Percentiles rank a stretch among this genome's conserved stretches.
These are phyloP conservation scores for Drosophila biarmipes DNA, from an alignment of 1,140 invertebrate species.

Conservation along the genomic window DNA sequence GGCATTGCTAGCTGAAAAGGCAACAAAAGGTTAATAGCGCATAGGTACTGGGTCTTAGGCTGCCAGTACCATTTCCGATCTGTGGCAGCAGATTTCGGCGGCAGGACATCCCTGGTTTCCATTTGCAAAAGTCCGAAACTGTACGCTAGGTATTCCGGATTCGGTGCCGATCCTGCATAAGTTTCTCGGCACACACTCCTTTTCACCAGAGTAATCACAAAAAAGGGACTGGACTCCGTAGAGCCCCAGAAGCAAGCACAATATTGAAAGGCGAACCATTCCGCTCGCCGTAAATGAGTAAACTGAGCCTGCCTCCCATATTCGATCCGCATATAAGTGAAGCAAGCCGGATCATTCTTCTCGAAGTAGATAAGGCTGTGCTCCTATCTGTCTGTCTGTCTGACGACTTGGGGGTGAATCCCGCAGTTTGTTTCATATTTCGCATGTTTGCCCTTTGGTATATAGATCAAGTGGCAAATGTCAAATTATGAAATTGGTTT, in stretches of 20 bases:
- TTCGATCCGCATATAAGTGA: too few species aligned
- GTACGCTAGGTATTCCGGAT: neutral
- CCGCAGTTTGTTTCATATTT: too few species aligned
- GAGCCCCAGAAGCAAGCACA: neutral
- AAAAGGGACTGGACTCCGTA: too few species aligned
- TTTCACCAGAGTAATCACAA: neutral
- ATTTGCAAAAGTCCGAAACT: neutral
- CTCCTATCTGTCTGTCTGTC: too few species aligned
- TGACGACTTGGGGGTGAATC: too few species aligned
- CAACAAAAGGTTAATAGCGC: neutral
- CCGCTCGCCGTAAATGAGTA: neutral
- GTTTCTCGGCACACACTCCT: neutral
- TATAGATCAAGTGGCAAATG: too few species aligned
- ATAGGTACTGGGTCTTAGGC: too few species aligned
- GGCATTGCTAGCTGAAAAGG: neutral
- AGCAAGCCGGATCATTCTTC: too few species aligned
- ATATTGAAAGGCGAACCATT: neutral
- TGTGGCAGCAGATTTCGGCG: neutral
- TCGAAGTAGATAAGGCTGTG: too few species aligned
- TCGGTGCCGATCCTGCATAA: neutral
- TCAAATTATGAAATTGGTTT: too few species aligned
- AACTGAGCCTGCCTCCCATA: neutral
- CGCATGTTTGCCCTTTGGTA: too few species aligned
- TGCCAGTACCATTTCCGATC: neutral
- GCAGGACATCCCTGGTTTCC: neutral